A percentile compares a stretch with the other conserved stretches of the same genome.
Evolutionary conservation across 2,113 vertebrate genomes (phyloP).

Genomic region (Columba livia): DNA sequence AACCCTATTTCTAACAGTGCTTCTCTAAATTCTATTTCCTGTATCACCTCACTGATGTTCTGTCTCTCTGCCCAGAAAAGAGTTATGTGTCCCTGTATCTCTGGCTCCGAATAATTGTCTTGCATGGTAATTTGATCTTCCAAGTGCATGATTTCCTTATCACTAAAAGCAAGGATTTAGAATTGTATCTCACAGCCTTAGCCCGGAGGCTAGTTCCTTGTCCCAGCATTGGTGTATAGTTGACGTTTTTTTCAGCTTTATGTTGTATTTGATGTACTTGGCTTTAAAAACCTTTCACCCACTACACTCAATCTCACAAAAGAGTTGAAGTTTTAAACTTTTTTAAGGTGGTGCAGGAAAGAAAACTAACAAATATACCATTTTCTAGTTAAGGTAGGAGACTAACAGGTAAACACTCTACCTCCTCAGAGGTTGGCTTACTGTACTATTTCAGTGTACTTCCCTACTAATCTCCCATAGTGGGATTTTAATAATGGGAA

Average conservation of each 20-base stretch:
- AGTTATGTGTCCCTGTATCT: neutral
- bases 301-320: neutral
- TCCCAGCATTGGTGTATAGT: neutral
- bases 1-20: neutral
- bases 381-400: neutral
- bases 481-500: neutral
- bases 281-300: neutral
- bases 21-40: neutral
- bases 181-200: neutral
- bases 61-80: neutral
- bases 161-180: neutral
- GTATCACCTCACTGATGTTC: fast-evolving
- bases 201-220: neutral
- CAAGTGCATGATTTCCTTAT: neutral
- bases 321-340: neutral
- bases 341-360: neutral
- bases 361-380: neutral
- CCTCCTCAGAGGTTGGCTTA: neutral
- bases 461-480: neutral
- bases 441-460: too few species aligned
- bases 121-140: neutral
- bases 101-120: neutral
- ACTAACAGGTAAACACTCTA: neutral
- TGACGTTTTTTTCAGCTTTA: neutral
- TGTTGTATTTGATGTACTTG: neutral